Percentiles rank a stretch among this genome's conserved stretches.
phyloP scores from a whole-genome alignment of 2,888 invertebrate genomes.

The Drosophila heteroneura region DNA sequence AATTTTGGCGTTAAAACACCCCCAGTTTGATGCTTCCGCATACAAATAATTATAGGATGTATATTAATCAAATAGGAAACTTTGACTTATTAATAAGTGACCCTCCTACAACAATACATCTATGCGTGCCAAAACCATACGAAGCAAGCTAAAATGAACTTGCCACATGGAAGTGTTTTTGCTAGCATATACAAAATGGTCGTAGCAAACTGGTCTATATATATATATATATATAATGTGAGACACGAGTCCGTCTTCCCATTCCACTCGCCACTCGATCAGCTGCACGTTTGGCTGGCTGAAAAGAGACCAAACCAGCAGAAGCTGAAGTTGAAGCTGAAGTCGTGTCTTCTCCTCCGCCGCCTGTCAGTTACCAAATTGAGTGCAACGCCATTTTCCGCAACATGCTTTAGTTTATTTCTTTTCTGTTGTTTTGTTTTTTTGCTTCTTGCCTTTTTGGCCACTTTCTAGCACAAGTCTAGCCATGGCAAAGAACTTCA shows the following conservation, averaged over 20 bases:
- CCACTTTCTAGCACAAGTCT: constrained; percentile 73
- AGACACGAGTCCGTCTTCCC: constrained; percentile 54
- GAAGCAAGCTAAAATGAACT: constrained; percentile 18
- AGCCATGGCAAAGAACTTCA: constrained; percentile 60
- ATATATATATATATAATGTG: constrained; percentile 35
- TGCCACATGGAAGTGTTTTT: constrained; percentile 19
- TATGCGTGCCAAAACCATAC: constrained; percentile 47
- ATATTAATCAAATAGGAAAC: not conserved
- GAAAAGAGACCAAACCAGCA: constrained; percentile 65
- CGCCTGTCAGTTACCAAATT: constrained; percentile 78
- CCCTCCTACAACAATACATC: constrained; percentile 29
- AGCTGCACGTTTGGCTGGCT: constrained; percentile 55
- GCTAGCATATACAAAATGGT: constrained; percentile 54
- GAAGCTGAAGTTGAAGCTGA: constrained; percentile 19
- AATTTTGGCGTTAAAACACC: constrained; percentile 14
- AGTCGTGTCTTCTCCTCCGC: constrained; percentile 40
- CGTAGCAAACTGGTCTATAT: constrained; percentile 65
- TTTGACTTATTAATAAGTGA: not conserved
- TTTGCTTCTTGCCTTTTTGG: constrained; percentile 64
- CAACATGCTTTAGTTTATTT: constrained; percentile 69
- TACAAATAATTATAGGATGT: constrained; percentile 7
- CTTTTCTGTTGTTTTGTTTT: constrained; percentile 19
- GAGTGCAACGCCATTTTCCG: constrained; percentile 79
- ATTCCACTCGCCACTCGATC: constrained; percentile 41
- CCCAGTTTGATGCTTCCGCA: constrained; percentile 26